These are phyloP conservation scores for Melitaea athalia DNA, from an alignment of 2,888 invertebrate genomes.

Conservation along the genomic window DNA sequence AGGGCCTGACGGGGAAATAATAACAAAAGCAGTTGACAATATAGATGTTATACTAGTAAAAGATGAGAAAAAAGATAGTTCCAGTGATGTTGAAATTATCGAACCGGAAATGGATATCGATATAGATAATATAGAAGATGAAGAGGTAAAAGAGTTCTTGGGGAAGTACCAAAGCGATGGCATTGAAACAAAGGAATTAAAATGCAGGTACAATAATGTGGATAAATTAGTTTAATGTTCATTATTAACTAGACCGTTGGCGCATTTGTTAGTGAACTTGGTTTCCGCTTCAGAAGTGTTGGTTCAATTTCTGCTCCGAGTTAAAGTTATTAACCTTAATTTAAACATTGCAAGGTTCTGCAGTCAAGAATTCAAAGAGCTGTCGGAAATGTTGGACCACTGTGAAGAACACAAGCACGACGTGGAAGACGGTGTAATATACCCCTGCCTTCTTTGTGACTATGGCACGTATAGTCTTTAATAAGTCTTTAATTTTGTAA, in stretches of 20 bases:
- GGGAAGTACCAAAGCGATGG: constrained; percentile 63
- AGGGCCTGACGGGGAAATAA: constrained; percentile 71
- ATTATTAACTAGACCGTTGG: too few species aligned
- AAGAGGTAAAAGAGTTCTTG: constrained; percentile 70
- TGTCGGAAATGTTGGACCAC: constrained; percentile 60
- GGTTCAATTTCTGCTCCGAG: too few species aligned
- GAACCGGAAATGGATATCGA: constrained; percentile 66
- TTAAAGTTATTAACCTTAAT: too few species aligned
- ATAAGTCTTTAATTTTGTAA: too few species aligned
- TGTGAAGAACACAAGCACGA: constrained; percentile 66
- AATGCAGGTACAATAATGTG: constrained; percentile 61
- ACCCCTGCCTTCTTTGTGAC: constrained; percentile 70
- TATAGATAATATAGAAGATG: constrained; percentile 74
- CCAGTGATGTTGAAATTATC: constrained; percentile 71
- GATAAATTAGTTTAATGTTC: not conserved
- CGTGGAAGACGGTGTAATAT: constrained; percentile 65
- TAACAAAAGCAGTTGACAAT: constrained; percentile 60
- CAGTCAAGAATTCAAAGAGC: constrained; percentile 52
- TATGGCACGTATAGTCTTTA: constrained; percentile 56
- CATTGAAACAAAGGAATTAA: constrained; percentile 53
- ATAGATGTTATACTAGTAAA: constrained; percentile 51
- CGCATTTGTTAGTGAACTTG: too few species aligned
- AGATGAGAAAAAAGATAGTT: constrained; percentile 54
- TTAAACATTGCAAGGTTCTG: constrained; percentile 58
- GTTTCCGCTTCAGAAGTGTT: too few species aligned